Base-by-base conservation (phyloP, 2,888 invertebrate genomes). In the Palloptera scutellata region DNA sequence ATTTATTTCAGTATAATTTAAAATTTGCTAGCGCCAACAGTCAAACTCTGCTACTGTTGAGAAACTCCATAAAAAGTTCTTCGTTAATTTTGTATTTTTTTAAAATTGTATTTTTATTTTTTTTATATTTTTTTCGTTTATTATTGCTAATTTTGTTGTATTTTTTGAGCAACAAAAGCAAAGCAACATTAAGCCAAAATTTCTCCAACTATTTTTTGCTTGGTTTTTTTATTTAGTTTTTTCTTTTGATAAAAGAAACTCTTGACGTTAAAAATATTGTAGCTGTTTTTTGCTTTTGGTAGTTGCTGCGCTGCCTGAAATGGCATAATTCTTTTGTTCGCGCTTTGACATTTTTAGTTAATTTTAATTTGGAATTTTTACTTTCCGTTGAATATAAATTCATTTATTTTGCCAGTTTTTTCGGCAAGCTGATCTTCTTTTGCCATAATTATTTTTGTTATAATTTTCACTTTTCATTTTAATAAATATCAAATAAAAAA, bases 301-400 rank as follows among this genome's bases (percentile, higher is more conserved):
- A 42, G 48, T 53, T 45, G 15, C 53, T 19, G 57, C 57, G 59
- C 59, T 40, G 12, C 61, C 42, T 64, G 70, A 76, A 76, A 79
- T 78, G 77, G 78, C 79, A 78, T 78, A 75, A 79, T 79, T 78
- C 79, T 78, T 61, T 78, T 77, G 76, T 78, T 74, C 64, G 70
- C 41, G 64, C 30, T 40, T 48, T 53, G 30, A 4, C 12, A 58
- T 69, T 52, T 66, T 75, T 71, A 66, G 69, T 71, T 70, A 74
- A 76, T 74, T 79, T 73, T 53, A 51, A 71, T 72, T 69, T 72
- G 69, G 73, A 74, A 73, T 71, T 72, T 73, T 59, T 61, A 20
- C 52, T 43, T 61, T 67, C 57, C 51, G 58, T 72, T 74, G 71
- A 72, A 74, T n/a, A n/a, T n/a, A 15, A n/a, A 1, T 30, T 70